A percentile compares a stretch with the other conserved stretches of the same genome.
These are phyloP conservation scores for Mimachlamys varia DNA, from an alignment of 2,888 invertebrate species.

Conservation along the genomic window DNA sequence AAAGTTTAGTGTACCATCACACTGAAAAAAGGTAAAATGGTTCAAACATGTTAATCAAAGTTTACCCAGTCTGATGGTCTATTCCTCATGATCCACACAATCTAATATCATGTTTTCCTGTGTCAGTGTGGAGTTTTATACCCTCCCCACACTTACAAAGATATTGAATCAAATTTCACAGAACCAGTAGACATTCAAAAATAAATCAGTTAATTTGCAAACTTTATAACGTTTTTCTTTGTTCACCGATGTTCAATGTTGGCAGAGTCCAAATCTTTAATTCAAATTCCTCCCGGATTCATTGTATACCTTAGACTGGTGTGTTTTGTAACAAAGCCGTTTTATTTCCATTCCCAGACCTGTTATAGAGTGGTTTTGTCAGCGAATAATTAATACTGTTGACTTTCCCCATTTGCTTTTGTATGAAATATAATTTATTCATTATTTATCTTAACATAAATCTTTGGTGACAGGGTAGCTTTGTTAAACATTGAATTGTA, in stretches of 20 bases:
- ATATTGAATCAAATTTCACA: constrained; percentile 34
- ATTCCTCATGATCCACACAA: not conserved
- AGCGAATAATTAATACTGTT: constrained; percentile 36
- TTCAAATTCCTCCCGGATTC: not conserved
- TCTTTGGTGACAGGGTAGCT: not conserved
- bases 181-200: constrained; percentile 3
- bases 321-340: constrained; percentile 19
- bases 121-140: not conserved
- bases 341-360: constrained; percentile 22
- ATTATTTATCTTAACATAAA: constrained; percentile 34
- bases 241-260: not conserved
- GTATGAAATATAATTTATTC: constrained; percentile 29
- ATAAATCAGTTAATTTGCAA: constrained; percentile 20
- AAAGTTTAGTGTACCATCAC: too few species aligned
- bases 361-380: constrained; percentile 31
- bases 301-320: not conserved
- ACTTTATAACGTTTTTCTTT: constrained; percentile 32
- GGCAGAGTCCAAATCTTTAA: constrained; percentile 16
- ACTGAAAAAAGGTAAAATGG: too few species aligned
- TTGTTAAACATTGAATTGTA: constrained; percentile 26
- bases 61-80: not conserved
- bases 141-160: constrained; percentile 4
- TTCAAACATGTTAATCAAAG: too few species aligned
- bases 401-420: constrained; percentile 31
- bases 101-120: not conserved